A percentile compares a stretch with the other conserved stretches of the same genome.
phyloP scores from a whole-genome alignment of 2,797 vertebrate genomes.

The Danio kyathit region DNA sequence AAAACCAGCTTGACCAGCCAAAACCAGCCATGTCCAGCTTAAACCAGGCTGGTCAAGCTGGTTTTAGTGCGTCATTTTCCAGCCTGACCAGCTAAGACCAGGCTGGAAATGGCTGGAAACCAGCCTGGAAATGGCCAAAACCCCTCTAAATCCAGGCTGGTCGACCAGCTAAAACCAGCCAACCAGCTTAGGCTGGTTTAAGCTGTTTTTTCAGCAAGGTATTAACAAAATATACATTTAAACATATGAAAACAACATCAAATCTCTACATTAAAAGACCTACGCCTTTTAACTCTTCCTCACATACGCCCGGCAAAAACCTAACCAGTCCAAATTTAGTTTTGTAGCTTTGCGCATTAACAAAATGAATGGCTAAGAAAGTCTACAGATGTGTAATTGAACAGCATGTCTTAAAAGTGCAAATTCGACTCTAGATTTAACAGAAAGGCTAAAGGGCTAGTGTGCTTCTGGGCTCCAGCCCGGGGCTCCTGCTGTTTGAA shows the following conservation, averaged over 20 bases:
- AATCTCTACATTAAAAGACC: not conserved
- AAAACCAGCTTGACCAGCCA: too few relatives aligned
- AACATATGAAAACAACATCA: not conserved
- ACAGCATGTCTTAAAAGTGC: constrained; percentile 13
- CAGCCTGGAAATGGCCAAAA: too few relatives aligned
- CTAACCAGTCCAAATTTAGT: not conserved
- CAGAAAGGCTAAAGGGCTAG: constrained; percentile 33
- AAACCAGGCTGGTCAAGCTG: too few relatives aligned
- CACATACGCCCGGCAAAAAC: not conserved
- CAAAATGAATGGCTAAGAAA: constrained; percentile 2
- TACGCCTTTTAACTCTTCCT: not conserved
- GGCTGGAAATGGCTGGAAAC: too few relatives aligned
- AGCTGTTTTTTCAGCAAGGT: too few relatives aligned
- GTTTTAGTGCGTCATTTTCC: too few relatives aligned
- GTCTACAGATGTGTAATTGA: constrained; percentile 33
- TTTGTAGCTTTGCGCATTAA: not conserved
- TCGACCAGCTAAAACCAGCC: too few relatives aligned
- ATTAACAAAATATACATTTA: too few relatives aligned
- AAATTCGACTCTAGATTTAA: constrained; percentile 43
- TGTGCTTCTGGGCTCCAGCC: constrained; percentile 50
- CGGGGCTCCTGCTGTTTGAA: constrained; percentile 67
- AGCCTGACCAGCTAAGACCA: too few relatives aligned
- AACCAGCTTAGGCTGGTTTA: too few relatives aligned
- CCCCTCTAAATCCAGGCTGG: too few relatives aligned
- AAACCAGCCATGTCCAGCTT: too few relatives aligned